These are phyloP conservation scores for Sinohyriopsis cumingii DNA, from an alignment of 2,888 invertebrate genomes.

Conservation along the genomic window DNA sequence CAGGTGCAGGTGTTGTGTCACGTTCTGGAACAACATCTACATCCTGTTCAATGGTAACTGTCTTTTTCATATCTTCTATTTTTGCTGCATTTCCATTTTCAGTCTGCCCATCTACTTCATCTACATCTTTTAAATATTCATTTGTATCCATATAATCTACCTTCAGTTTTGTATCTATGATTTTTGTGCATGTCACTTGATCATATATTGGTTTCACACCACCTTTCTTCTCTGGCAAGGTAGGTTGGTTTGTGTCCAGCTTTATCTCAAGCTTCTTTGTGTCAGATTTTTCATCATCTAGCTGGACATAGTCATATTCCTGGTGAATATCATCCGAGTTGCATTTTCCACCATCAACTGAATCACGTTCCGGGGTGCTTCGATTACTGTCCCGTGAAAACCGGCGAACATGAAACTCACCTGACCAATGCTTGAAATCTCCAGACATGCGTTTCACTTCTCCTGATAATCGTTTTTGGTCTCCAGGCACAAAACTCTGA, in stretches of 20 bases:
- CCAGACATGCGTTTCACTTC: slow-evolving; percentile 41
- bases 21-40: slow-evolving; percentile 26
- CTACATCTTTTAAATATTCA: slow-evolving; percentile 8
- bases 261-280: not conserved
- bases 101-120: slow-evolving; percentile 7
- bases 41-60: slow-evolving; percentile 2
- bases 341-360: slow-evolving; percentile 3
- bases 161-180: not conserved
- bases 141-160: not conserved
- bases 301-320: slow-evolving; percentile 91
- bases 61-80: slow-evolving; percentile 12
- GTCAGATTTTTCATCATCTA: slow-evolving; percentile 76
- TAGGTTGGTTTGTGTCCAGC: not conserved
- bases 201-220: no score
- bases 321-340: slow-evolving; percentile 79
- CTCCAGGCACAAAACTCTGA: slow-evolving; percentile 23
- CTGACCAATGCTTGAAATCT: slow-evolving; percentile 37
- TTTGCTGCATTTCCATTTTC: slow-evolving; percentile 14
- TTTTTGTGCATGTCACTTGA: not conserved
- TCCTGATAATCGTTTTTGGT: slow-evolving; percentile 23
- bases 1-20: slow-evolving; percentile 29
- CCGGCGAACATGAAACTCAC: slow-evolving; percentile 44
- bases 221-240: no score
- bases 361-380: slow-evolving; percentile 13
- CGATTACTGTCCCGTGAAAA: slow-evolving; percentile 17